phyloP scores from a whole-genome alignment of 2,797 vertebrate species.

The Acridotheres tristis region DNA sequence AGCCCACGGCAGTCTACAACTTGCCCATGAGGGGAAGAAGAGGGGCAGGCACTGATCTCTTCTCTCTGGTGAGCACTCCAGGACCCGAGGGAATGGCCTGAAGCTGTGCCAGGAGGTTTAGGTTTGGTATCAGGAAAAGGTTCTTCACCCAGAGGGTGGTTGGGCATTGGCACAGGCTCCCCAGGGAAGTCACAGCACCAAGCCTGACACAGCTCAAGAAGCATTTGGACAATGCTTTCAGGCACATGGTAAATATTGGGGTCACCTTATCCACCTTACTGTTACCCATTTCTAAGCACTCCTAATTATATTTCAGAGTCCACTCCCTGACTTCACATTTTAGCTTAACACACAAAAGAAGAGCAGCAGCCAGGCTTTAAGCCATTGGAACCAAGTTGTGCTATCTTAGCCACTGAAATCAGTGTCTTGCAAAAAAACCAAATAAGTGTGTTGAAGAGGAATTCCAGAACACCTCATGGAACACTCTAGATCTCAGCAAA shows the following conservation, averaged over 20 bases:
- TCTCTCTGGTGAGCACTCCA: neutral
- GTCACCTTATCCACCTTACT: neutral
- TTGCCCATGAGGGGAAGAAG: neutral
- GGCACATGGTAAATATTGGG: neutral
- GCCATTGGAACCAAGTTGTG: neutral
- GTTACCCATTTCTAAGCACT: neutral
- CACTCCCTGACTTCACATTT: neutral
- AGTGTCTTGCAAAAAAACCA: neutral
- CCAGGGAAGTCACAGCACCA: neutral
- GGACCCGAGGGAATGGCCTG: accelerated
- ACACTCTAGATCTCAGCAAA: neutral
- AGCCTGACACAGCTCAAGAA: neutral
- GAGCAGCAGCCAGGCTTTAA: neutral
- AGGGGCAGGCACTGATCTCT: neutral
- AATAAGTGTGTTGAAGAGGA: neutral
- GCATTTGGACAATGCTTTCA: neutral
- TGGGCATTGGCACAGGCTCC: neutral
- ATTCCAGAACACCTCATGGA: neutral
- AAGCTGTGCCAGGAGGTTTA: accelerated
- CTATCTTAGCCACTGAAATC: neutral
- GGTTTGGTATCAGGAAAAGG: neutral
- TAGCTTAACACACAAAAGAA: neutral
- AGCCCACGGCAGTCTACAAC: neutral
- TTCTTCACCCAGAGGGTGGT: neutral
- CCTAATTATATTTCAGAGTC: neutral